Evolutionary conservation across 2,113 vertebrate genomes (phyloP), one percentile per base, ranked within the genome.

Genomic region (Lycocorax pyrrhopterus): DNA sequence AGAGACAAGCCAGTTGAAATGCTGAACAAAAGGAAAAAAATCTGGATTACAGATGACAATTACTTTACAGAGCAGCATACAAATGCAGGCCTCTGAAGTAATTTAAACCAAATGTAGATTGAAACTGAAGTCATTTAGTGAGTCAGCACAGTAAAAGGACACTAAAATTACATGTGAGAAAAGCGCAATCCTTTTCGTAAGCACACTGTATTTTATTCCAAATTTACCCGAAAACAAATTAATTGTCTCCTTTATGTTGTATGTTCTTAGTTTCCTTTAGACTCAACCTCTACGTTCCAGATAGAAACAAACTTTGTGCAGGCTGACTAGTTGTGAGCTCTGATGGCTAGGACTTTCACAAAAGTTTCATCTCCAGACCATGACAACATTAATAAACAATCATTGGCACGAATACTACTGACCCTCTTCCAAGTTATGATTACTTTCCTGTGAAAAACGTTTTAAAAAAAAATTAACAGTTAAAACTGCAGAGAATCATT

Each of bases 291-390:
- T 69, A 29, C 62, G 47, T 96, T 96, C 88, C 89, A 92, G 87
- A 91, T 92, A 85, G 82, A 91, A 94, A 74, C 44, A 46, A 91
- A 76, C 52, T 52, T 68, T 0, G 0, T 17, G 52, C 37, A 66
- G 67, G 30, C 44, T 53, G 51, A 55, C 56, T 52, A 80, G 63
- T 56, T 86, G 30, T 53, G 59, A 76, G 78, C 53, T 93, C 75
- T 74, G 52, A 81, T 63, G 76, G 73, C 52, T 63, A 64, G 64
- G 83, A 55, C 8, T 96, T 96, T 95, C 90, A 93, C 29, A 68
- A 85, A 95, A 94, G 68, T 79, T 88, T 94, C 85, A 88, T 72
- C 92, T 93, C 77, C 85, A 84, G 82, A 93, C 85, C 79, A 86
- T 39, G 72, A 93, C 68, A 93, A 90, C 44, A 20, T 92, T 96